Evolutionary conservation across 2,797 vertebrate species (phyloP).

Genomic region (Apodemus agrarius): DNA sequence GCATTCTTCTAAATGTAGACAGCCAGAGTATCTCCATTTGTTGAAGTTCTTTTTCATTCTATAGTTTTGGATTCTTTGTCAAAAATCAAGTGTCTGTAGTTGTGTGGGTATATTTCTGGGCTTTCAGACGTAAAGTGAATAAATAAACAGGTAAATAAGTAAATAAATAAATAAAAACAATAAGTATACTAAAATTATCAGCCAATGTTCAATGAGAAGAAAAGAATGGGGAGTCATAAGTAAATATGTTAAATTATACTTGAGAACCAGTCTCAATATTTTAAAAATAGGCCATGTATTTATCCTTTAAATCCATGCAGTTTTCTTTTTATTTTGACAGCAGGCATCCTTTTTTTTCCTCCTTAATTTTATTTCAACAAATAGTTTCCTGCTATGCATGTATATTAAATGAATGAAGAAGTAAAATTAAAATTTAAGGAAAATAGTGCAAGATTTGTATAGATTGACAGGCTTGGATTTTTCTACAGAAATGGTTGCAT

Average conservation of each 20-base stretch:
- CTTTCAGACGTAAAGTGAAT: background rate
- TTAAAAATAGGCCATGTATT: conserved; percentile 30
- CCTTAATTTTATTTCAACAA: conserved; percentile 46
- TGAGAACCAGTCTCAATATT: conserved; percentile 50
- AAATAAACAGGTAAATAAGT: background rate
- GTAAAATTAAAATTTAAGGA: conserved; percentile 35
- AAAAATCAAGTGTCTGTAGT: background rate
- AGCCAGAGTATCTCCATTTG: background rate
- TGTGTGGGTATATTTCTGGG: background rate
- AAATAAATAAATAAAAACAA: background rate
- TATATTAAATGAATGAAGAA: conserved; percentile 29
- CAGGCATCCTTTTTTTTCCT: conserved; percentile 23
- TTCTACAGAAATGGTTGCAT: background rate
- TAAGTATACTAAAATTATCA: conserved; percentile 41
- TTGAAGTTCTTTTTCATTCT: background rate
- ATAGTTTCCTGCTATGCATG: conserved; percentile 22
- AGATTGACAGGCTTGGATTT: background rate
- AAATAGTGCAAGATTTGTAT: background rate
- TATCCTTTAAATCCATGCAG: conserved; percentile 19
- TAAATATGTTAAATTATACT: background rate
- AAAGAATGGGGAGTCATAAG: background rate
- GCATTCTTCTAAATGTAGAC: background rate
- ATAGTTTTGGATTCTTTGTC: background rate
- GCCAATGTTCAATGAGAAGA: background rate
- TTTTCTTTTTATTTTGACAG: conserved; percentile 45